Base-by-base conservation (phyloP, 2,888 invertebrate species). In the Andrena flavipes region DNA sequence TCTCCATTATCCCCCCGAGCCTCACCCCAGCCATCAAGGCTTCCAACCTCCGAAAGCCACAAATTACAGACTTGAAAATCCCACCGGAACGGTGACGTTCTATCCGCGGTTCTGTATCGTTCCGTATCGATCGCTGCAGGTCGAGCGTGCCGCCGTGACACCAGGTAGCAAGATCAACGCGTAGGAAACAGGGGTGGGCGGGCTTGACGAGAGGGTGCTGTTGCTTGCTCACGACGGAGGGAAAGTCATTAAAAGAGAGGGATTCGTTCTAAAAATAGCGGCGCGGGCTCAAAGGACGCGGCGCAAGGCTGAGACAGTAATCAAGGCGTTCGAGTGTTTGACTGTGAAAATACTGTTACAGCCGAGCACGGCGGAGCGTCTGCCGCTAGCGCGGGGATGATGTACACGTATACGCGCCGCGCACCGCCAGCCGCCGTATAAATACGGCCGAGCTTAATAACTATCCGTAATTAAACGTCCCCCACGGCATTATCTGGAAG, bases 391-490 rank as follows among this genome's bases (percentile, higher is more conserved):
- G 20, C 56, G 16, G n/a, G 26, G 20, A 10, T 23, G 29, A 23
- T 49, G 62, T 51, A 3, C 73, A n/a, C 20, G 51, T 42, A 29
- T 2, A 42, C 4, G 29, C 1, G 13, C 8, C 20, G n/a, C 20
- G 62, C n/a, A 49, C 29, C 0, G 51, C 51, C 42, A 10, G 62
- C 35, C 13, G 33, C 35, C 56, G 49, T 62, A 71, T 33, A 76
- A 71, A 81, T 65, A 74, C 74, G 16, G n/a, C 49, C 54, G 56
- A 35, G 67, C 51, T 79, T 83, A 80, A 83, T 88, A 84, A 80
- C 71, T 74, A 10, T 73, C 68, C 67, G 76, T 88, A 84, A 88
- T 88, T 87, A 87, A 88, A 87, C 62, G 75, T 30, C 63, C 63
- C 49, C 73, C 56, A 60, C 10, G 64, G 71, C 73, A 72, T 86